Evolutionary conservation across 2,113 vertebrate species (phyloP), one percentile per base, ranked within the genome.

Genomic region (Salvelinus fontinalis): DNA sequence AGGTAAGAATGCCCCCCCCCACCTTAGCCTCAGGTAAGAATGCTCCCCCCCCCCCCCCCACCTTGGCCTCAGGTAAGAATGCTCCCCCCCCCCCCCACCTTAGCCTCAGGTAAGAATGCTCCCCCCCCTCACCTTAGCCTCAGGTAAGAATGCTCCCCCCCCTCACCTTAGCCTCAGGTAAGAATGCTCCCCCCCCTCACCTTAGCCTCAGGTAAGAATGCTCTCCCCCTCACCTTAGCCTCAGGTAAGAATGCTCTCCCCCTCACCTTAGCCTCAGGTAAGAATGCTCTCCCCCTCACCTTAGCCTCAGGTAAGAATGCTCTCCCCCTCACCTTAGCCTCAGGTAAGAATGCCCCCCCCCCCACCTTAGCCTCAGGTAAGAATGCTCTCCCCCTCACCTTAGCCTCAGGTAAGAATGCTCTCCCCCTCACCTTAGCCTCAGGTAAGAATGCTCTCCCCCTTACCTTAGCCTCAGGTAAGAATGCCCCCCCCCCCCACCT

Each of bases 11-110:
- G 29, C 6, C 0, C n/a, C 18, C 51, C 67, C 22, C 24, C 20
- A 1, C 51, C 31, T 20, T n/a, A 5, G 16, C 20, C 31, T 70
- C 60, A 57, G 57, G 73, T 20, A 31, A 31, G 51, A 34, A 69
- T 18, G 89, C 66, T 49, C 73, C 22, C 31, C 75, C 87, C 24
- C 24, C 67, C 2, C n/a, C n/a, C n/a, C n/a, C n/a, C n/a, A 24
- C 60, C 51, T 29, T 29, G 67, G 68, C 81, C 27, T 76, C 77
- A 71, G 12, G 64, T 27, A 29, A 29, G 27, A 29, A 29, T 29
- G 27, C 27, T 29, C 27, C 4, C 27, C 27, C 27, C 24, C 24
- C 4, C 27, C n/a, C n/a, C n/a, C n/a, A 29, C 27, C 27, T 29
- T 29, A 29, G 27, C 27, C 65, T 29, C 65, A 18, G 13, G 4